These are phyloP conservation scores for Dallia pectoralis DNA, from an alignment of 2,797 vertebrate genomes.

Conservation along the genomic window DNA sequence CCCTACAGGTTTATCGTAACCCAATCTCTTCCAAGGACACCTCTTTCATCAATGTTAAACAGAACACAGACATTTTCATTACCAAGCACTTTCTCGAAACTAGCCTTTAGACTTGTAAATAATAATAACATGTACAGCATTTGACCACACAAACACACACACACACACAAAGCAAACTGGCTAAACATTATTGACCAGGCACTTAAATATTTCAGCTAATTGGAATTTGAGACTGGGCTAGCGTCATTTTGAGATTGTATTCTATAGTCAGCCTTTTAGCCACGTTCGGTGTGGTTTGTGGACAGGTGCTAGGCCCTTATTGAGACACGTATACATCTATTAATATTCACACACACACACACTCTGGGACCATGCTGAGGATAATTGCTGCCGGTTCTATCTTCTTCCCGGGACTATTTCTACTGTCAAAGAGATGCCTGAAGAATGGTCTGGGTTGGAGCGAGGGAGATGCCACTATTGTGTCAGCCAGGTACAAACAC, in stretches of 20 bases:
- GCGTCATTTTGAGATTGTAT: background rate
- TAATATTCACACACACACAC: background rate
- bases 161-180: background rate
- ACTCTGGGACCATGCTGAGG: slow-evolving; percentile 80
- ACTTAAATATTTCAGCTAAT: background rate
- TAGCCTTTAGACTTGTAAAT: background rate
- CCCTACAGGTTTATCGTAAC: background rate
- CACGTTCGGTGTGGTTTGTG: background rate
- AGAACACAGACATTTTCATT: background rate
- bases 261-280: slow-evolving; percentile 7
- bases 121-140: background rate
- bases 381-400: slow-evolving; percentile 86
- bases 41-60: background rate
- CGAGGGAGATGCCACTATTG: slow-evolving; percentile 87
- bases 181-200: background rate
- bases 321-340: background rate
- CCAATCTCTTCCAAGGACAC: background rate
- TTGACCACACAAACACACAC: background rate
- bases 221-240: background rate
- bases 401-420: slow-evolving; percentile 91
- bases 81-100: background rate
- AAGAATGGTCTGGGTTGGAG: slow-evolving; percentile 82
- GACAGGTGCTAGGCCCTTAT: background rate
- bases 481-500: slow-evolving; percentile 82
- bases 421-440: slow-evolving; percentile 87